Percentiles rank a stretch among this genome's conserved stretches.
Conservation (phyloP, 2,888 invertebrate genomes). For the Caenorhabditis uteleia region DNA sequence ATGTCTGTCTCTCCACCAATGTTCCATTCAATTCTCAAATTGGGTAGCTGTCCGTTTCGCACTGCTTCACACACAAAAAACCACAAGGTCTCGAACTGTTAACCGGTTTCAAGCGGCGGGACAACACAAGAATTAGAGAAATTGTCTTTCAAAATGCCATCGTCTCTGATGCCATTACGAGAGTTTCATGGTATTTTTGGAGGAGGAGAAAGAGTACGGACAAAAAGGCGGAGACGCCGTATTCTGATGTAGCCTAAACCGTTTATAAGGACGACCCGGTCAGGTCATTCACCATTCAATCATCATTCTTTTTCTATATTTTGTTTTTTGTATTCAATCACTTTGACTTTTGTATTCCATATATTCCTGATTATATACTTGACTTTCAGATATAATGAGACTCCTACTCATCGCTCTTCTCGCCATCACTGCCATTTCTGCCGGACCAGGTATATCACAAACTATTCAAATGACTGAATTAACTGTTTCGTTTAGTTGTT, state of each 20-base stretch:
- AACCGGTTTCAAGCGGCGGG: not conserved
- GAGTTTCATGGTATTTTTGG: not conserved
- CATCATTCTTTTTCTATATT: too few species aligned
- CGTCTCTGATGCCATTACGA: not conserved
- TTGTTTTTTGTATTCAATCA: too few species aligned
- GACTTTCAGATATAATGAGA: slow-evolving; percentile 15
- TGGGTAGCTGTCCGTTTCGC: not conserved
- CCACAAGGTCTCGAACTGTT: not conserved
- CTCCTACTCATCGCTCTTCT: slow-evolving; percentile 11
- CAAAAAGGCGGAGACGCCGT: too few species aligned
- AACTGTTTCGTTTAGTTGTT: slow-evolving; percentile 30
- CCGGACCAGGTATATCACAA: slow-evolving; percentile 19
- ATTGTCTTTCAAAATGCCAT: not conserved
- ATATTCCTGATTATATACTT: not conserved
- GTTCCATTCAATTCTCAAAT: too few species aligned
- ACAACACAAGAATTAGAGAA: not conserved
- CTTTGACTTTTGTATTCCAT: not conserved
- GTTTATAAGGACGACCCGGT: slow-evolving; percentile 32
- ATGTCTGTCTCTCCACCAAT: too few species aligned
- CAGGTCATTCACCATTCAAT: too few species aligned
- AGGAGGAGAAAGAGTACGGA: slow-evolving; percentile 23
- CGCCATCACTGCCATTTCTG: slow-evolving; percentile 18
- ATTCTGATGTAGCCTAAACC: too few species aligned
- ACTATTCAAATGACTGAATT: not conserved
- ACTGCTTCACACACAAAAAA: not conserved